Conservation (phyloP, 2,113 vertebrate species). For the Collichthys lucidus region DNA sequence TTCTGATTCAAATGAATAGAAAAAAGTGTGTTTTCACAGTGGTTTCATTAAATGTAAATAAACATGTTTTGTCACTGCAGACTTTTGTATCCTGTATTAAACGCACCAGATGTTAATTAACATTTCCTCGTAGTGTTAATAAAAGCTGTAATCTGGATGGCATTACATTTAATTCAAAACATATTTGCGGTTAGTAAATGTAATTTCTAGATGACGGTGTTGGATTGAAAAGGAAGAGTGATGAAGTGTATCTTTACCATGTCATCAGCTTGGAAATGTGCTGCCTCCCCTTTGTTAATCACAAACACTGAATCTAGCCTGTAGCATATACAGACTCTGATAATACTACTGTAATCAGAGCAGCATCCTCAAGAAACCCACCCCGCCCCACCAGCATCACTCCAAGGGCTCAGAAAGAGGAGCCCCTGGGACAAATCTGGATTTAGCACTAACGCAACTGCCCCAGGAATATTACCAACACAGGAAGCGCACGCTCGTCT, state of each 20-base stretch:
- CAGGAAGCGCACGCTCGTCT: constrained; percentile 49
- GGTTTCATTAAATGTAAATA: no score
- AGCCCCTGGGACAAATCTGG: constrained; percentile 57
- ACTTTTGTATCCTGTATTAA: no score
- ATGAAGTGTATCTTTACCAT: neutral
- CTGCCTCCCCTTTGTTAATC: constrained; percentile 21
- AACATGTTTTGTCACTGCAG: no score
- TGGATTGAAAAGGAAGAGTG: neutral
- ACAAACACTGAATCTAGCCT: constrained; percentile 24
- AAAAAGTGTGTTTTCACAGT: no score
- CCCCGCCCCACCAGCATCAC: constrained; percentile 19
- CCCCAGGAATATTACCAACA: constrained; percentile 44
- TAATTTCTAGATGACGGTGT: neutral
- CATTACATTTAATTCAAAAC: neutral
- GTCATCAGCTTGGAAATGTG: constrained; percentile 17
- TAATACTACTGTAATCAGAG: constrained; percentile 57
- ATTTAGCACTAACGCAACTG: constrained; percentile 36
- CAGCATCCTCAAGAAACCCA: constrained; percentile 31
- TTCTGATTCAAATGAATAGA: no score
- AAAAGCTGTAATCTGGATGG: no score
- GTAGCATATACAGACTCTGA: neutral
- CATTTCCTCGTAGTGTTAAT: neutral
- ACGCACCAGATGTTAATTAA: neutral
- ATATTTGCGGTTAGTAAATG: neutral
- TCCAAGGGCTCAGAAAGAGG: constrained; percentile 46